These are phyloP conservation scores for Aethes cnicana DNA, from an alignment of 2,888 invertebrate species.

Conservation along the genomic window DNA sequence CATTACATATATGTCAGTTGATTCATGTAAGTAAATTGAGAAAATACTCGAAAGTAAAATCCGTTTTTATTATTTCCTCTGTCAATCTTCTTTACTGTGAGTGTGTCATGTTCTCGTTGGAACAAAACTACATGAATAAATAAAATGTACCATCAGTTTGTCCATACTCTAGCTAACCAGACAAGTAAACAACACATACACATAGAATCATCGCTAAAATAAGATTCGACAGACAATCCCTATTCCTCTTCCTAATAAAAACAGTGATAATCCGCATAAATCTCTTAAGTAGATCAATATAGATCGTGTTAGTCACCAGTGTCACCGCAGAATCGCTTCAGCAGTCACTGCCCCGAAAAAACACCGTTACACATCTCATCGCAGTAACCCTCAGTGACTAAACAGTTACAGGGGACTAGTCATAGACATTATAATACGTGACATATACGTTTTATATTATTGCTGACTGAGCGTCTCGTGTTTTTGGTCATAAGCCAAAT, in stretches of 20 bases:
- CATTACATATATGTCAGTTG: no score
- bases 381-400: slow-evolving; percentile 18
- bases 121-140: no score
- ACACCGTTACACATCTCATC: slow-evolving; percentile 16
- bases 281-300: background rate
- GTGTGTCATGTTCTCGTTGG: no score
- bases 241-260: background rate
- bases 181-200: no score
- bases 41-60: no score
- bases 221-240: no score
- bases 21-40: no score
- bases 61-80: no score
- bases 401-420: slow-evolving; percentile 10
- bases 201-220: no score
- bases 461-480: slow-evolving; percentile 14
- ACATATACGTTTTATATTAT: slow-evolving; percentile 1
- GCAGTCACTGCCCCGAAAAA: slow-evolving; percentile 9
- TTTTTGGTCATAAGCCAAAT: slow-evolving; percentile 42
- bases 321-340: background rate
- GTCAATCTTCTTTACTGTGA: no score
- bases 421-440: slow-evolving; percentile 9
- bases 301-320: slow-evolving; percentile 14
- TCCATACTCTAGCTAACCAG: no score
- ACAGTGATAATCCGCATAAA: background rate
- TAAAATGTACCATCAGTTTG: no score